Evolutionary conservation across 2,888 invertebrate species (phyloP).

Genomic region (Platycheirus albimanus): DNA sequence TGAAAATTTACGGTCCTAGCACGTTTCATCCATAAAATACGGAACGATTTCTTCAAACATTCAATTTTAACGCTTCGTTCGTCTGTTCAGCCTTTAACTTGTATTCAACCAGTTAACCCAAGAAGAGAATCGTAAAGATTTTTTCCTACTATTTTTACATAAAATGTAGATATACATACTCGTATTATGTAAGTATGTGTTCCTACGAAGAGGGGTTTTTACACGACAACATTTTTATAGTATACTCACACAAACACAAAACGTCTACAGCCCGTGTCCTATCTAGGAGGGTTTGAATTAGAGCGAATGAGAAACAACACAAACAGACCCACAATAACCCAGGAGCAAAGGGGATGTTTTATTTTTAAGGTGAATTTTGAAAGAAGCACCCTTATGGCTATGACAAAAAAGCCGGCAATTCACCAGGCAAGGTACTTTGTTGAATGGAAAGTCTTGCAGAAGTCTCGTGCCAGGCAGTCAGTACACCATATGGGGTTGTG

Average conservation of each 20-base stretch:
- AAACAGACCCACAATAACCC: too few species aligned
- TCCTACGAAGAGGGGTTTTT: conserved; percentile 26
- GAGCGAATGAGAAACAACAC: background rate
- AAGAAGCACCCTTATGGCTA: conserved; percentile 49
- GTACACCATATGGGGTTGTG: conserved; percentile 22
- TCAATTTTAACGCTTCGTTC: conserved; percentile 67
- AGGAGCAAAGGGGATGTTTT: conserved; percentile 23
- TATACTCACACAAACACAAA: conserved; percentile 17
- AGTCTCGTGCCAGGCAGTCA: conserved; percentile 43
- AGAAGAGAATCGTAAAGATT: conserved; percentile 53
- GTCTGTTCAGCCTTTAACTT: conserved; percentile 34
- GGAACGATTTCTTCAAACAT: conserved; percentile 72
- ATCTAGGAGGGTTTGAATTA: too few species aligned
- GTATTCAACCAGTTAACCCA: conserved; percentile 44
- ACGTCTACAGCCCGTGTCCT: too few species aligned
- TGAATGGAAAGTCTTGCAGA: conserved; percentile 57
- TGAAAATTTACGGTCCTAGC: conserved; percentile 69
- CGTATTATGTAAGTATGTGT: background rate
- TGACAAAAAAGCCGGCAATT: conserved; percentile 65
- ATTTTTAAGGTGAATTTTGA: conserved; percentile 43
- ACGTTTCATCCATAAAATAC: conserved; percentile 71
- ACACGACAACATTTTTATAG: conserved; percentile 22
- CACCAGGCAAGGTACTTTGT: conserved; percentile 46
- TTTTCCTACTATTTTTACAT: conserved; percentile 16
- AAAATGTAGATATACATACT: too few species aligned